Base-by-base conservation (phyloP, 1,140 invertebrate genomes). In the Cotesia vestalis region DNA sequence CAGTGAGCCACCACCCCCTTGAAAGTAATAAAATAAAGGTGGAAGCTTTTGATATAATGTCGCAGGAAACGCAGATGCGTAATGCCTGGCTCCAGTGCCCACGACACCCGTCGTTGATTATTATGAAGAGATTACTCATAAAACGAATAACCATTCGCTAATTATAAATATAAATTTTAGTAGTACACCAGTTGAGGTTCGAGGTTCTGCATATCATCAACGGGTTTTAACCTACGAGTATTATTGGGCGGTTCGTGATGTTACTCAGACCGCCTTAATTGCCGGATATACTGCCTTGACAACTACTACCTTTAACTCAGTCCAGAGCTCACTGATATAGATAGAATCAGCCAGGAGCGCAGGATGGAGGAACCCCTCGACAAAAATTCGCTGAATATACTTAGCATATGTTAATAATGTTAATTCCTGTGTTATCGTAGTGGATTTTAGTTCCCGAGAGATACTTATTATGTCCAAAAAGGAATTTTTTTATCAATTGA, bases 91-190 rank as follows among this genome's bases (percentile, higher is more conserved):
- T 27, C 67, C 59, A 71, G 27, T 14, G n/a, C n/a, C 46, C 38
- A 61, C 35, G 69, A 67, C 46, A 71, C 60, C 66, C 55, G 53
- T 46, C 36, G 55, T 52, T 76, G 78, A 80, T 80, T 75, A 77
- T 78, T 78, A 78, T 77, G 70, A 79, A 77, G 74, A 78, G 78
- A 80, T 80, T 80, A 78, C 71, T 67, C 60, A 46, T 46, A 6
- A 46, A 46, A 6, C 6, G 40, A 46, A 46, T 46, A 64, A 51
- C 73, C 59, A 55, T 68, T 59, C 66, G 73, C 77, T 77, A 80
- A 80, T 80, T 80, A 78, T 73, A 78, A 80, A 76, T 78, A 78
- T 79, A 71, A 73, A 74, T 59, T 53, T 53, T 73, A 71, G 67
- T 63, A 71, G 3, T 27, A 27, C 27, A 27, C 27, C 27, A 27